Conservation (phyloP, 2,888 invertebrate species). For the Lysandra bellargus region DNA sequence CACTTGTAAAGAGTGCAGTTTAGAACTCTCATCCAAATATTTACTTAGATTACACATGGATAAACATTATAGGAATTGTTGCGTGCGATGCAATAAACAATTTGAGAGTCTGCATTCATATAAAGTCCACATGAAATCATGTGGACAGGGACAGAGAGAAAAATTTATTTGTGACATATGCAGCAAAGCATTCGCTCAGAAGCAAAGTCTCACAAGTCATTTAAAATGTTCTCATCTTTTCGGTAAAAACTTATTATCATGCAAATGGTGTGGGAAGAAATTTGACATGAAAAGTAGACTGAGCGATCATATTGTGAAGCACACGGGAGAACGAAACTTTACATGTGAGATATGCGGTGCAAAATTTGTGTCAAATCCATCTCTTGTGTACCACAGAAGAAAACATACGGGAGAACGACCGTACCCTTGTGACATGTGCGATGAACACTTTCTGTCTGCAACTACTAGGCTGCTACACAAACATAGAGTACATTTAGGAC, state of each 20-base stretch:
- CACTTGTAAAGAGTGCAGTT: constrained; percentile 58
- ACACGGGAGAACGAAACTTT: constrained; percentile 65
- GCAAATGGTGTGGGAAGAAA: constrained; percentile 65
- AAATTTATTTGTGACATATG: constrained; percentile 66
- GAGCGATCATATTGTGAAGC: constrained; percentile 63
- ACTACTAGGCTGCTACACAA: constrained; percentile 66
- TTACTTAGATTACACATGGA: constrained; percentile 56
- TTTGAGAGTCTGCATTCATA: constrained; percentile 56
- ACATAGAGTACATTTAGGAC: constrained; percentile 60
- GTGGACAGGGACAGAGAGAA: constrained; percentile 53
- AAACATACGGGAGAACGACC: constrained; percentile 69
- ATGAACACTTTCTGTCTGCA: constrained; percentile 64
- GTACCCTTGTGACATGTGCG: constrained; percentile 63
- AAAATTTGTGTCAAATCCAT: constrained; percentile 63
- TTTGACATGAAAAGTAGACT: constrained; percentile 63
- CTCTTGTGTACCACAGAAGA: constrained; percentile 62
- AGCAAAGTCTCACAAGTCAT: constrained; percentile 59
- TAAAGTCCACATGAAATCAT: constrained; percentile 56
- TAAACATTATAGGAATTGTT: constrained; percentile 57
- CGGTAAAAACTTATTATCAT: constrained; percentile 53
- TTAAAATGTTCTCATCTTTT: constrained; percentile 62
- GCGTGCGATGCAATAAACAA: constrained; percentile 55
- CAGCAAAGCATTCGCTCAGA: constrained; percentile 57
- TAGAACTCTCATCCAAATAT: constrained; percentile 58
- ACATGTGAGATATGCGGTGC: constrained; percentile 62